Conservation (phyloP, 2,888 invertebrate genomes). For the Choristoneura rosaceana region DNA sequence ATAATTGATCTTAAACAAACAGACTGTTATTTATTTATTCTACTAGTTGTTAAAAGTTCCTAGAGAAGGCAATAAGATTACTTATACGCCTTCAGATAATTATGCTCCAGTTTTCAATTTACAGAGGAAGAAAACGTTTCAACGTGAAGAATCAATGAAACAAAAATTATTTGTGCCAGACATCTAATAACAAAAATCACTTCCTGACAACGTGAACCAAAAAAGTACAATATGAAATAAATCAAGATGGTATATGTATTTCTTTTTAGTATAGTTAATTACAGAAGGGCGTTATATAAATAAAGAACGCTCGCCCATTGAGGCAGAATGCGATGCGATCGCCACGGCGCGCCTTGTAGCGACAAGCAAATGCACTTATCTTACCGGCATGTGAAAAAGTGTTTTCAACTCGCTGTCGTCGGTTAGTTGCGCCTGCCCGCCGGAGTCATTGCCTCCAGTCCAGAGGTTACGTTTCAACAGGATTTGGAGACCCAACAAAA, state of each 20-base stretch:
- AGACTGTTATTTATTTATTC: slow-evolving; percentile 1
- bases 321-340: slow-evolving; percentile 73
- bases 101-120: not conserved
- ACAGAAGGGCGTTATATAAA: slow-evolving; percentile 81
- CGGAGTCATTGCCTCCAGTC: slow-evolving; percentile 75
- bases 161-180: not conserved
- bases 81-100: not conserved
- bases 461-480: slow-evolving; percentile 71
- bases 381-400: slow-evolving; percentile 82
- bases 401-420: slow-evolving; percentile 75
- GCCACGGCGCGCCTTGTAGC: slow-evolving; percentile 78
- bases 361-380: slow-evolving; percentile 86
- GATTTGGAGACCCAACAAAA: slow-evolving; percentile 70
- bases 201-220: slow-evolving; percentile 50
- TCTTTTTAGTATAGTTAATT: slow-evolving; percentile 82
- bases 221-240: slow-evolving; percentile 69
- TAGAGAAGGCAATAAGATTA: not conserved
- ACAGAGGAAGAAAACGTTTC: not conserved
- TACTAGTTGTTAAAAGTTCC: not conserved
- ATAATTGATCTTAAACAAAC: slow-evolving; percentile 14
- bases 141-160: not conserved
- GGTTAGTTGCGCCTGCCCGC: slow-evolving; percentile 77
- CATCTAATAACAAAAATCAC: slow-evolving; percentile 10
- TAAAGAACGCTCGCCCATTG: slow-evolving; percentile 78
- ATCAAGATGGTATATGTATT: slow-evolving; percentile 67